Base-by-base conservation (phyloP, 1,140 invertebrate species). In the Euura lappo region DNA sequence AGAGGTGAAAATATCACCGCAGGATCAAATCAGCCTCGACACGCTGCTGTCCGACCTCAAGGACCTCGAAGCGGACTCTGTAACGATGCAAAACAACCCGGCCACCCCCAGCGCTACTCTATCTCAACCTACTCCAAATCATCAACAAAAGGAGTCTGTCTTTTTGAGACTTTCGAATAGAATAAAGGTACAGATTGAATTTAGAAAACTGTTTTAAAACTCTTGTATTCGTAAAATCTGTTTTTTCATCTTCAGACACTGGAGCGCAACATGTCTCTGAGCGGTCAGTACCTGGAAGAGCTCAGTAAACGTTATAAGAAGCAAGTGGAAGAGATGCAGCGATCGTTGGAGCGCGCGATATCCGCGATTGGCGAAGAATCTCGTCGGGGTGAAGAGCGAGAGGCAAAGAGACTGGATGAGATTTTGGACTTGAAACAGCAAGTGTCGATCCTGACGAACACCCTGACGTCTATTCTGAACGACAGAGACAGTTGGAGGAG, bases 221-320 rank as follows among this genome's bases (percentile, higher is more conserved):
- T 81, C 77, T 74, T 46, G 44, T 70, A 60, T 60, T 44, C 75
- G 46, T 65, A 65, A 65, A 68, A 73, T 45, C 44, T 13, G 7
- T 11, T 44, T 70, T 47, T 28, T 45, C 68, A 75, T 77, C 90
- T 91, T 78, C 86, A 95, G 92, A 93, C 94, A 72, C 88, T 99
- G 72, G 98, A 99, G 87, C 90, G 95, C 69, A 99, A 99, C 86
- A 97, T 99, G 92, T 98, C 97, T 3, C 88, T 99, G 2, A 98
- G 96, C 74, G 95, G 95, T 73, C 96, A 98, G 80, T 99, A 99
- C 86, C 88, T 99, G 68, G 97, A 99, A 85, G 97, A 99, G 83
- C 85, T 99, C 67, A 98, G 96, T 85, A 92, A 94, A 51, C 90
- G 97, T 65, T 99, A 99, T 85, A 98, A 98, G 78, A 96, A 96